Base-by-base conservation (phyloP, 2,113 vertebrate species). In the Hyperopisus bebe region DNA sequence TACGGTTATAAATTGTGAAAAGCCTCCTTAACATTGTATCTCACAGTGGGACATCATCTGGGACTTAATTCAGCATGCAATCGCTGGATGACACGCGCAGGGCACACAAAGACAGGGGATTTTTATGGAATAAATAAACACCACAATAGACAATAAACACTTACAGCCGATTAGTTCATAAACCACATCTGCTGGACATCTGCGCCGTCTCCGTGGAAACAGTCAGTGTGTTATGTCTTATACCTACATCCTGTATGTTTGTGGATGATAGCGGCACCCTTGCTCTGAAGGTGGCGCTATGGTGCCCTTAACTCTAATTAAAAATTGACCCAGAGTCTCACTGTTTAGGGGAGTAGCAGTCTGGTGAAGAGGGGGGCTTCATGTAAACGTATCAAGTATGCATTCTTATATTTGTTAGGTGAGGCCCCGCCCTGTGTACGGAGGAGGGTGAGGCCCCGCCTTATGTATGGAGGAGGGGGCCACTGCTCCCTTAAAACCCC, bases 261-360 rank as follows among this genome's bases (percentile, higher is more conserved):
- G 62, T 27, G 1, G 10, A 70, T 31, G 10, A 31, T 13, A 31
- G 27, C 1, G 3, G 27, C 10, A 13, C 3, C 62, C 27, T 70
- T 70, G 62, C 62, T 31, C 62, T 70, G 9, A 70, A 70, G 62
- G 62, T 70, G 62, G 62, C 62, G 62, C 62, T 66, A 66, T 27
- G 13, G 50, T 47, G 84, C 62, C 10, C 17, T 13, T 21, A 47
- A 27, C 62, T 87, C 87, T 62, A 80, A 90, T 90, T 87, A 90
- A 87, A 89, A 35, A 89, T 42, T 19, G 39, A 47, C 88, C 51
- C 47, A 86, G 62, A 77, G 35, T 39, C 50, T 89, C 50, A 77
- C 86, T 90, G 88, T 89, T 89, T 86, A 89, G 74, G 90, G 82
- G 88, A 84, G 21, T 55, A 80, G 47, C 39, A 77, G 47, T 39